phyloP scores from a whole-genome alignment of 2,797 vertebrate genomes.

The Galago senegalensis region DNA sequence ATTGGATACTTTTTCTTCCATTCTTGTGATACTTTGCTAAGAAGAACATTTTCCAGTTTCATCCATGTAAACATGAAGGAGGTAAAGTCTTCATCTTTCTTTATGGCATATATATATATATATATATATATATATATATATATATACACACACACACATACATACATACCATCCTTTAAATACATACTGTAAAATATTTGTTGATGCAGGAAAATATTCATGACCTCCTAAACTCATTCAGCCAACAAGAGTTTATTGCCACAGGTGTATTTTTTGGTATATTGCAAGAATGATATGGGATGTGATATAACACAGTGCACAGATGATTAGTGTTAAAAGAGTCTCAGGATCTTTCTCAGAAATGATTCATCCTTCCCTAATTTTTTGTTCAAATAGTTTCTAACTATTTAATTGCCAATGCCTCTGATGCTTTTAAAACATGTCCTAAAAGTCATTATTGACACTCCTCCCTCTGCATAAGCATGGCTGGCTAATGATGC shows the following conservation, averaged over 20 bases:
- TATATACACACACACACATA: too few species aligned
- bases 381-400: not conserved
- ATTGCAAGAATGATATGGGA: slow-evolving; percentile 26
- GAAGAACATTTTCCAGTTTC: too few species aligned
- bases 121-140: not conserved
- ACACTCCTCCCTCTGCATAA: not conserved
- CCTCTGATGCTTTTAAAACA: not conserved
- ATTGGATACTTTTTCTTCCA: too few species aligned
- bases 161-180: slow-evolving; percentile 11
- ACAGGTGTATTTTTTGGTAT: not conserved
- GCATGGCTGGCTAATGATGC: not conserved
- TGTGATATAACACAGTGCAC: not conserved
- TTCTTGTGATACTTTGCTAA: too few species aligned
- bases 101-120: too few species aligned
- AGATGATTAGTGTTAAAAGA: not conserved
- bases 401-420: not conserved
- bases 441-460: not conserved
- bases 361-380: not conserved
- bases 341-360: slow-evolving; percentile 11
- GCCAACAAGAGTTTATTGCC: not conserved
- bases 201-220: slow-evolving; percentile 1
- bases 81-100: too few species aligned
- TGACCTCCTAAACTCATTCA: slow-evolving; percentile 8
- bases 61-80: too few species aligned
- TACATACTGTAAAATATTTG: not conserved